Evolutionary conservation across 2,113 vertebrate species (phyloP), one percentile per base, ranked within the genome.

Genomic region (Microtus montanus): DNA sequence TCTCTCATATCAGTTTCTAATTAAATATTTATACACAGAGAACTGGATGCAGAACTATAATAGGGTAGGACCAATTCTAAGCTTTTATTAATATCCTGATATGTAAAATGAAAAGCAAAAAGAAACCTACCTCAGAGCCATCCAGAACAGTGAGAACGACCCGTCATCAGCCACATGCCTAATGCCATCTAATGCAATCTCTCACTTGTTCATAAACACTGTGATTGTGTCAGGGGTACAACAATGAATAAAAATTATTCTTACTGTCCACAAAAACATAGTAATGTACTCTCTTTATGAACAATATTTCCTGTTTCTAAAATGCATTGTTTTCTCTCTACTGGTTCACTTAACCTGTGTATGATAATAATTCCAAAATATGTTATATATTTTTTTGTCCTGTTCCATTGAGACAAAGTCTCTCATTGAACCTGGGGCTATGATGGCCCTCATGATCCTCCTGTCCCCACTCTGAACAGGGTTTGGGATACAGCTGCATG

Each of bases 131-230:
- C 22, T 94, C 75, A 88, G 38, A 61, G 14, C 24, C 44, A 35
- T 64, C 33, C 33, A 24, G 11, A 30, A 38, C 3, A 13, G 35
- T 44, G 52, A 78, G 54, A 82, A 7, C 1, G 17, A 10, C 28
- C 33, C 41, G 1, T 13, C 15, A 47, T 10, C 3, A 33, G 0
- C 7, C 11, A 6, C 2, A 2, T 11, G 10, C 74, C 24, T n/a
- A 33, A 22, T 19, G 2, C 22, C 33, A 1, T 19, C 15, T 33
- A 5, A 22, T 8, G 9, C 8, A n/a, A 2, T 9, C 3, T 41
- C 44, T 58, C 14, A 15, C 63, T 41, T 49, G 5, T 17, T 61
- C 20, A 44, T 54, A 49, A 78, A 14, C 64, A 35, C 28, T 7
- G 4, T n/a, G 7, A 17, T 41, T 68, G 5, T 38, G 12, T 52